A percentile compares a stretch with the other conserved stretches of the same genome.
These are phyloP conservation scores for Lutjanus erythropterus DNA, from an alignment of 2,113 vertebrate genomes.

Conservation along the genomic window DNA sequence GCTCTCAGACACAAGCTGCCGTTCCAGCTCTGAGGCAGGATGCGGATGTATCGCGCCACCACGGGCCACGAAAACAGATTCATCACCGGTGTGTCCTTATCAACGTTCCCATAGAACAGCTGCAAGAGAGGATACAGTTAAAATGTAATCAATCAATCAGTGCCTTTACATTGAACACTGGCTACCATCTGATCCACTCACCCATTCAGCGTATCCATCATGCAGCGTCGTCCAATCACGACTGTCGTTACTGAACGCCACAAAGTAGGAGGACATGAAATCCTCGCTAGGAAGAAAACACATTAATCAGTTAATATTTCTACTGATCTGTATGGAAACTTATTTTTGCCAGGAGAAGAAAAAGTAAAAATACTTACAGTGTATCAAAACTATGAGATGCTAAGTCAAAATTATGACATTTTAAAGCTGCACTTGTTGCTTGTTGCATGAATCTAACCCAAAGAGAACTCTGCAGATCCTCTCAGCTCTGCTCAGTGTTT, in stretches of 20 bases:
- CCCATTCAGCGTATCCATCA: conserved; percentile 97
- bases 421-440: too few relatives aligned
- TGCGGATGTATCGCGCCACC: conserved; percentile 93
- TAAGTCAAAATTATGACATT: too few relatives aligned
- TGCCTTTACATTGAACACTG: too few relatives aligned
- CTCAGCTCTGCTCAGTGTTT: too few relatives aligned
- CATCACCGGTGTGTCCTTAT: conserved; percentile 94
- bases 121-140: conserved; percentile 57
- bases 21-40: conserved; percentile 96
- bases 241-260: conserved; percentile 98
- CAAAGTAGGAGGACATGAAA: conserved; percentile 93
- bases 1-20: conserved; percentile 94
- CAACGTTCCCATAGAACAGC: conserved; percentile 94
- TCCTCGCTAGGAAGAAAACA: conserved; percentile 80
- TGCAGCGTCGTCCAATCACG: conserved; percentile 91
- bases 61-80: conserved; percentile 87
- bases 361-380: too few relatives aligned
- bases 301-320: background rate
- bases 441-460: too few relatives aligned
- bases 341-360: background rate
- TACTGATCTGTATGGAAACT: background rate
- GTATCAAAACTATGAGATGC: too few relatives aligned
- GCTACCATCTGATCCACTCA: conserved; percentile 60
- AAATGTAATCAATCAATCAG: background rate
- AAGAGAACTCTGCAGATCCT: too few relatives aligned